Base-by-base conservation (phyloP, 2,888 invertebrate species). In the Omphaloscelis lunosa region DNA sequence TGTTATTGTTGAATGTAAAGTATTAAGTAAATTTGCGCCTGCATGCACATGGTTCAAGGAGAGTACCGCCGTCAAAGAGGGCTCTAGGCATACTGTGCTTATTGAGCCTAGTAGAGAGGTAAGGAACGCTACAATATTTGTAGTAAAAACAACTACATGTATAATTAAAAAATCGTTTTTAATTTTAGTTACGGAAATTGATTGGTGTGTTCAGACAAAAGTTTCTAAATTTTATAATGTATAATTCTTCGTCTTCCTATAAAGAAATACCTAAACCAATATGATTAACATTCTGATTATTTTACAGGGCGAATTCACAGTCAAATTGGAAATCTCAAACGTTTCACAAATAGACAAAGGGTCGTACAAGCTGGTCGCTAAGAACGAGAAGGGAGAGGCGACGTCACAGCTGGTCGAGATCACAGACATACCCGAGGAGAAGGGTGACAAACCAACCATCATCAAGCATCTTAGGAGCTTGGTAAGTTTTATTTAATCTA, bases 11-110 rank as follows among this genome's bases (percentile, higher is more conserved):
- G 99, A 99, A 95, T 99, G 99, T 94, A 98, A 98, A 93, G 99
- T 99, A 82, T 98, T 99, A 93, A 99, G 99, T 89, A 98, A 99
- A 96, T 99, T 99, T 92, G 98, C 98, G 90, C 99, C 99, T 15
- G 98, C 98, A 85, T 98, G 99, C 93, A 98, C 98, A 61, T 99
- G 99, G 99, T 99, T 98, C 95, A 99, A 99, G 92, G 99, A 99
- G 96, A 95, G 97, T 29, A 97, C 97, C 87, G 98, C 98, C 34
- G 98, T 99, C 63, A 97, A 95, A 89, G 98, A 99, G 92, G 98
- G 98, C 93, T 97, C 97, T 56, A 97, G 98, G 87, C 98, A 98
- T 92, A 97, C 97, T 85, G 97, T 98, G 71, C 97, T 98, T 86
- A 97, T 98, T 80, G 98, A 98, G 93, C 98, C 98, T 96, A 97